Evolutionary conservation across 2,888 invertebrate species (phyloP).

Genomic region (Diarsia rubi): DNA sequence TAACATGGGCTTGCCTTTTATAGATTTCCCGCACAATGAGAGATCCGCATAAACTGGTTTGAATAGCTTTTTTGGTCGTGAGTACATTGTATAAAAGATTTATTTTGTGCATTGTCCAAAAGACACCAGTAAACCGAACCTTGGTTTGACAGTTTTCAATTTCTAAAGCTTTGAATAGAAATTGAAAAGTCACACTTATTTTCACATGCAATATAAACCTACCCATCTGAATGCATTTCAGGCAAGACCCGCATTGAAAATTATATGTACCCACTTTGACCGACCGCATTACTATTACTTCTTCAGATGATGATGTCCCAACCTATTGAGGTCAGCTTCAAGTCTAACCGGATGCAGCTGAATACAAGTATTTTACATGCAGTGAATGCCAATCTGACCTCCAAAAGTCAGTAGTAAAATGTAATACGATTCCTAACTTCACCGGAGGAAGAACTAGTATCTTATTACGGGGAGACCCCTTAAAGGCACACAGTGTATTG

Average conservation of each 20-base stretch:
- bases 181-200: background rate
- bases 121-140: background rate
- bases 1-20: too few relatives aligned
- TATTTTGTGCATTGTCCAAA: slow-evolving; percentile 17
- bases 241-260: background rate
- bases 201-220: background rate
- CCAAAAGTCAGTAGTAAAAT: too few relatives aligned
- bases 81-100: background rate
- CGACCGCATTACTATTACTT: background rate
- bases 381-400: too few relatives aligned
- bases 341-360: too few relatives aligned
- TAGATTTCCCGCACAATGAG: too few relatives aligned
- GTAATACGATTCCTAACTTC: background rate
- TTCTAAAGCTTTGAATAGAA: background rate
- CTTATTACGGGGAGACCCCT: accelerated
- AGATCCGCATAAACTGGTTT: too few relatives aligned
- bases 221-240: background rate
- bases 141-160: background rate
- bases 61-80: too few relatives aligned
- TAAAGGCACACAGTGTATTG: too few relatives aligned
- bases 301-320: too few relatives aligned
- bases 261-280: background rate
- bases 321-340: too few relatives aligned
- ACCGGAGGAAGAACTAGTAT: too few relatives aligned
- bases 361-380: too few relatives aligned